Evolutionary conservation across 2,113 vertebrate genomes (phyloP).

Genomic region (Malurus cyaneus): DNA sequence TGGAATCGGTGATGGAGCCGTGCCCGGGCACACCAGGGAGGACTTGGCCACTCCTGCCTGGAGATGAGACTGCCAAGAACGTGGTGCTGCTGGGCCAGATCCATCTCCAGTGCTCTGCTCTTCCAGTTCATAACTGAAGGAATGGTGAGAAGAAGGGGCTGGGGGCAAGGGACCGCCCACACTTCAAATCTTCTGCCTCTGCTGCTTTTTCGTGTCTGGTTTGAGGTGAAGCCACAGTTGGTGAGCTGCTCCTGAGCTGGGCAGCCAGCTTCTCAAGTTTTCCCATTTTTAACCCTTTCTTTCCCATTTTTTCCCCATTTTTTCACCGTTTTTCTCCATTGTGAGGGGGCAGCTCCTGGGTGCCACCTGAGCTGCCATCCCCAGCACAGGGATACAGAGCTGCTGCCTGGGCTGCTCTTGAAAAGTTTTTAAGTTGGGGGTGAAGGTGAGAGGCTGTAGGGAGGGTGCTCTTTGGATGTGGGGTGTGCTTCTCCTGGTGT

Average conservation of each 20-base stretch:
- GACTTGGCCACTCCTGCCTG: not conserved
- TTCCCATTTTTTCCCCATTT: too few relatives aligned
- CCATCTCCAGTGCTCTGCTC: not conserved
- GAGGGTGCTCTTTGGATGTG: not conserved
- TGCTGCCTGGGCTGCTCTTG: not conserved
- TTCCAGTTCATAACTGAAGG: not conserved
- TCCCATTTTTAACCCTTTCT: too few relatives aligned
- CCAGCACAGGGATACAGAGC: not conserved
- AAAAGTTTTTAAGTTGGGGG: not conserved
- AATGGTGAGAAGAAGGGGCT: not conserved
- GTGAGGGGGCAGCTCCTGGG: not conserved
- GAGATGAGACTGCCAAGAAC: not conserved
- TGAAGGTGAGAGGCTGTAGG: not conserved
- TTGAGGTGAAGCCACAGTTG: not conserved
- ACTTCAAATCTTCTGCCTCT: not conserved
- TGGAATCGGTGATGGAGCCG: not conserved
- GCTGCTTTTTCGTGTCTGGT: not conserved
- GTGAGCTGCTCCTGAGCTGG: not conserved
- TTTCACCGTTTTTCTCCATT: too few relatives aligned
- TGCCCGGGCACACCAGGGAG: not conserved
- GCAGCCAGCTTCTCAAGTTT: not conserved
- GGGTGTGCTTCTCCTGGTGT: not conserved
- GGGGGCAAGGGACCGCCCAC: rapidly evolving
- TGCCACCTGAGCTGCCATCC: not conserved
- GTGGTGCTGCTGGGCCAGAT: not conserved